Conservation (phyloP, 1,140 invertebrate genomes). For the Orchesella cincta region DNA sequence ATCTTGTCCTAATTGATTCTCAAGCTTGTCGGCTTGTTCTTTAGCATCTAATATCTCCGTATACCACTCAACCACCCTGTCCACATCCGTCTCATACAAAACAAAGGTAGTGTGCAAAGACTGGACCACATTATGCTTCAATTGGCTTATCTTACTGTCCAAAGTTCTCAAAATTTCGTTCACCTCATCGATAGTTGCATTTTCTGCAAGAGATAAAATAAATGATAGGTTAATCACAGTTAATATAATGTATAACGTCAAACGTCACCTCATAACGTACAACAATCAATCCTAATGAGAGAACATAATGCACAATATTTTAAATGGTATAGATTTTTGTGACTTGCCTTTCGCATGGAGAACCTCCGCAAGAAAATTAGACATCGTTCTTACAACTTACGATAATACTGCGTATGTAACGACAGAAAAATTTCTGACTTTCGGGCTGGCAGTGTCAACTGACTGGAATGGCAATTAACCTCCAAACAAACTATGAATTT, state of each 20-base stretch:
- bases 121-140: conserved; percentile 40
- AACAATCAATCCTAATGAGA: too few species aligned
- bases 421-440: too few species aligned
- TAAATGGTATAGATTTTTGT: background rate
- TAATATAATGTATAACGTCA: background rate
- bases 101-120: conserved; percentile 40
- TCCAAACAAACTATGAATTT: too few species aligned
- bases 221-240: background rate
- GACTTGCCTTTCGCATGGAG: conserved; percentile 18
- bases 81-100: conserved; percentile 41
- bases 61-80: conserved; percentile 44
- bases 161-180: conserved; percentile 29
- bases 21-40: conserved; percentile 7
- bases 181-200: conserved; percentile 25
- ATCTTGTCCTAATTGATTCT: conserved; percentile 26
- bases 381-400: too few species aligned
- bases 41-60: conserved; percentile 30
- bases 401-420: too few species aligned
- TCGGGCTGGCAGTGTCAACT: too few species aligned
- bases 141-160: conserved; percentile 22
- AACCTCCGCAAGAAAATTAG: conserved; percentile 29
- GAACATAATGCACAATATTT: too few species aligned
- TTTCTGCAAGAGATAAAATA: background rate
- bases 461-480: too few species aligned
- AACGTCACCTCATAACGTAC: background rate